Base-by-base conservation (phyloP, 2,797 vertebrate genomes). In the Sandelia bainsii region DNA sequence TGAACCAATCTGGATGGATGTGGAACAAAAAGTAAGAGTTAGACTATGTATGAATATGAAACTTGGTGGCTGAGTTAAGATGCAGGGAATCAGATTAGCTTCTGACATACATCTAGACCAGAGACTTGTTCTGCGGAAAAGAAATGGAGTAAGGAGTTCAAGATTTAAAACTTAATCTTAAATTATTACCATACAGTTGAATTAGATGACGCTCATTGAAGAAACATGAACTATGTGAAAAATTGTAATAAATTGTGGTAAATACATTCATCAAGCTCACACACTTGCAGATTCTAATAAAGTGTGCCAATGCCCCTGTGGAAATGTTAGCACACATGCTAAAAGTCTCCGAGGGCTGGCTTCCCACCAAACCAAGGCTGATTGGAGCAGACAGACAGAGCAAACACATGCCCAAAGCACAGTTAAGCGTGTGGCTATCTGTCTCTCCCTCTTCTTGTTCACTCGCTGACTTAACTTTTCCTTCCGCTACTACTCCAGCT, bases 1-100 rank as follows among this genome's bases (percentile, higher is more conserved):
- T 39, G 98, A 99, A 69, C 97, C 98, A 63, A 99, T 97, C 97
- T 99, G 90, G 9, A 75, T 1, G 37, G 80, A 54, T 8, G 10
- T 19, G 22, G 54, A 48, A 37, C 34, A 45, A n/a, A 32, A 40
- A 1, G 40, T n/a, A 42, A 37, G 32, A 19, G 51, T 62, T 22
- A 66, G 32, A 46, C 3, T 22, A 5, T 14, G 22, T 20, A 5
- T 37, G 19, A 9, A 52, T 22, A 20, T 22, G 4, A 25, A 56
- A 57, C 10, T 51, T 39, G 13, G 48, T 44, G 13, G 37, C 0
- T 40, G 37, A 67, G 39, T 62, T 14, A 13, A 42, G 12, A 54
- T 19, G 2, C n/a, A 50, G 51, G 69, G 45, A 56, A 34, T 10
- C 17, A 19, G 44, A 50, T 32, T 19, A 53, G 37, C 32, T 64